Conservation (phyloP, 2,113 vertebrate genomes). For the Excalfactoria chinensis region DNA sequence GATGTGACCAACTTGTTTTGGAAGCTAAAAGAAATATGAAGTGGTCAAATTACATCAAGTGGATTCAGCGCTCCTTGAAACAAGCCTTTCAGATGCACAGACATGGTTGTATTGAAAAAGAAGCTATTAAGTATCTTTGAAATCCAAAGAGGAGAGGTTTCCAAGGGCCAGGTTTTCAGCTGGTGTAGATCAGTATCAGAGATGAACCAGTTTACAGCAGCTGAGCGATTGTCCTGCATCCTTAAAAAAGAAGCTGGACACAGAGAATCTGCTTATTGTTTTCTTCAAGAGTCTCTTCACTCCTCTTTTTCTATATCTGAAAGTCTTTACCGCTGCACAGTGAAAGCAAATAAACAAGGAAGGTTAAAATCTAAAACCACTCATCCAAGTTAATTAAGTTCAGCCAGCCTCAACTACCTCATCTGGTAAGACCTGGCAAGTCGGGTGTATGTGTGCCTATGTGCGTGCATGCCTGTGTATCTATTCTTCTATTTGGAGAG, state of each 20-base stretch:
- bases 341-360: constrained; percentile 67
- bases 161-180: background rate
- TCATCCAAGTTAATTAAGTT: constrained; percentile 76
- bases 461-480: background rate
- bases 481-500: background rate
- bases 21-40: background rate
- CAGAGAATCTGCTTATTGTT: background rate
- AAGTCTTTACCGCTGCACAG: constrained; percentile 65
- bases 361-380: constrained; percentile 70
- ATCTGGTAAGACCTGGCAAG: constrained; percentile 56
- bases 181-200: background rate
- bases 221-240: background rate
- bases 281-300: background rate
- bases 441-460: background rate
- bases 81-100: background rate
- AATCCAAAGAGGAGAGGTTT: background rate
- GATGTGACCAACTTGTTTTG: background rate
- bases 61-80: background rate
- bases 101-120: background rate
- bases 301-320: constrained; percentile 35
- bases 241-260: background rate
- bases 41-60: background rate
- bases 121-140: background rate
- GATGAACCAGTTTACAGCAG: background rate
- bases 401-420: constrained; percentile 67